Conservation (phyloP, 2,797 vertebrate genomes). For the Cossypha polioptera region DNA sequence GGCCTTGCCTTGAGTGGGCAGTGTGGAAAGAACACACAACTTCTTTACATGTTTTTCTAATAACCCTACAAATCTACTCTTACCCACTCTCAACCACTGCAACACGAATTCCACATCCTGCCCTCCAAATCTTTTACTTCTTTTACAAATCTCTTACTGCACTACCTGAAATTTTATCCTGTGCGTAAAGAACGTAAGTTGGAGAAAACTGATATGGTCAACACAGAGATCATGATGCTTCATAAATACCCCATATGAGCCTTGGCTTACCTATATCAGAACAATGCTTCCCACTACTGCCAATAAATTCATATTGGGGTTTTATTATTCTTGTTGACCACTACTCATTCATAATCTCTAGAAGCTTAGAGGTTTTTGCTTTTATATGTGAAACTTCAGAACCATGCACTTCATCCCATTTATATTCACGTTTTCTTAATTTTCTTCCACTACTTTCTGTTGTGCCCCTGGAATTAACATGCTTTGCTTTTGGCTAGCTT, state of each 20-base stretch:
- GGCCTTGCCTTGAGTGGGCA: background rate
- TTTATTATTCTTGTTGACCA: background rate
- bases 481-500: background rate
- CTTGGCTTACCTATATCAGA: background rate
- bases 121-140: background rate
- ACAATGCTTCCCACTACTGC: background rate
- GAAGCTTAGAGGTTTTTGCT: accelerated
- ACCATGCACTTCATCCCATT: background rate
- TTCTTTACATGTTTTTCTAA: background rate
- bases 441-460: background rate
- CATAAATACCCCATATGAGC: background rate
- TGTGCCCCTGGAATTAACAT: background rate
- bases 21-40: background rate
- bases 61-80: background rate
- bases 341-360: background rate
- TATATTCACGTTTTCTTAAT: background rate
- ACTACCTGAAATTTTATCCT: background rate
- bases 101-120: background rate
- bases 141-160: background rate
- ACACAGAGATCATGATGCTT: background rate
- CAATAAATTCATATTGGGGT: background rate
- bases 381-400: background rate
- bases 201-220: background rate
- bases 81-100: background rate
- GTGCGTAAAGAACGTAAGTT: background rate